phyloP scores from a whole-genome alignment of 2,888 invertebrate species.

The Synergus gifuensis region DNA sequence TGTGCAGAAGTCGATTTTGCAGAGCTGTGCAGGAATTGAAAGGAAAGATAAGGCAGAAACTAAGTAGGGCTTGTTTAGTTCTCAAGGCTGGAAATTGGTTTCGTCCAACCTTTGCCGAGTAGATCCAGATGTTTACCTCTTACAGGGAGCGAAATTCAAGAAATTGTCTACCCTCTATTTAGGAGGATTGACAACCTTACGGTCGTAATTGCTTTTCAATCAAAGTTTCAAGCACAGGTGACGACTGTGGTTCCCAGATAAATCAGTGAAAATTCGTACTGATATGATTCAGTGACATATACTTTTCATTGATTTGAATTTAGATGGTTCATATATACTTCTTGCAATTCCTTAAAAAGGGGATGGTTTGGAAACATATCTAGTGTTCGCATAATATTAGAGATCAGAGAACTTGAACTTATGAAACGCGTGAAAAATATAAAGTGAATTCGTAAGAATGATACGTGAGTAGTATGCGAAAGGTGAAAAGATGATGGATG shows the following conservation, averaged over 20 bases:
- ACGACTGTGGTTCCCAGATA: not conserved
- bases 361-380: not conserved
- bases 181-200: slow-evolving; percentile 3
- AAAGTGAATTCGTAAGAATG: slow-evolving; percentile 26
- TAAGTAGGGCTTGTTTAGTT: slow-evolving; percentile 35
- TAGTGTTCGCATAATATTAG: slow-evolving; percentile 28
- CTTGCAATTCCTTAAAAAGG: too few species aligned
- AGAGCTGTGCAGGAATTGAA: slow-evolving; percentile 30
- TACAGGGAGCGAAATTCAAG: slow-evolving; percentile 8
- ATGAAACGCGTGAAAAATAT: slow-evolving; percentile 29
- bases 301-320: too few species aligned
- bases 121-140: slow-evolving; percentile 20
- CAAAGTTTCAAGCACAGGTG: not conserved
- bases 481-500: not conserved
- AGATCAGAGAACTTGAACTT: slow-evolving; percentile 25
- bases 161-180: slow-evolving; percentile 1
- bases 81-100: slow-evolving; percentile 36
- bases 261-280: too few species aligned
- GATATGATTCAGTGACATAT: too few species aligned
- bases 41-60: slow-evolving; percentile 31
- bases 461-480: slow-evolving; percentile 13
- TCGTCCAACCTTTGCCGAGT: slow-evolving; percentile 21
- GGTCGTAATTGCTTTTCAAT: slow-evolving; percentile 13
- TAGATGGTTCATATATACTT: too few species aligned
- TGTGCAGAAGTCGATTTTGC: not conserved